Evolutionary conservation across 2,797 vertebrate genomes (phyloP), one percentile per base, ranked within the genome.

Genomic region (Acanthiza pusilla): DNA sequence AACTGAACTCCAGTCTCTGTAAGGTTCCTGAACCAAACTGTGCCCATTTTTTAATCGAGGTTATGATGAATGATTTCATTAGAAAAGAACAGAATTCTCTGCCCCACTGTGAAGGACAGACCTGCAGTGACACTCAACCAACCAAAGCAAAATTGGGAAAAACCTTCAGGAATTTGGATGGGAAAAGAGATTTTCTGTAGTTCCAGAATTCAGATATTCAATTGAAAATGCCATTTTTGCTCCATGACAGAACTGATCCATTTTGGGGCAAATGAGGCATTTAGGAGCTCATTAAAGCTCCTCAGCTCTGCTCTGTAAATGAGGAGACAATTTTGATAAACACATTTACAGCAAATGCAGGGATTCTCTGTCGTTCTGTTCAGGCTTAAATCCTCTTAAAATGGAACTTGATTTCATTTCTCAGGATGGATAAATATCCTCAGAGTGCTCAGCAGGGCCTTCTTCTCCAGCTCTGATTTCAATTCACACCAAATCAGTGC

Each of bases 241-340:
- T 63, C 10, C 15, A 0, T 67, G 45, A 7, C 38, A 10, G 3
- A 27, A 16, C 14, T 38, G 29, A 17, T 36, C 38, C 18, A 1
- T 19, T 55, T 22, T 2, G 0, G 11, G 47, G 21, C 8, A 18
- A 18, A 3, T 4, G 47, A 61, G 55, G 42, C 47, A 16, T 61
- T 42, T 34, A 32, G 77, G 29, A 65, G 47, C 43, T 75, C 57
- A 9, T 1, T 38, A 48, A 38, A 51, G 51, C 51, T 53, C 66
- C 76, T 18, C 45, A 55, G 45, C 61, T 61, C n/a, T 45, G 70
- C 45, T 78, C 23, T 48, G 4, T 5, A 14, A 40, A 13, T 4
- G n/a, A 47, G 10, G 29, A 43, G 40, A 15, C 4, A 1, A 10
- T 63, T 68, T 40, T 19, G 57, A 48, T 32, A 43, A 68, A 5